Base-by-base conservation (phyloP, 2,888 invertebrate species). In the Trissolcus brochymenae region DNA sequence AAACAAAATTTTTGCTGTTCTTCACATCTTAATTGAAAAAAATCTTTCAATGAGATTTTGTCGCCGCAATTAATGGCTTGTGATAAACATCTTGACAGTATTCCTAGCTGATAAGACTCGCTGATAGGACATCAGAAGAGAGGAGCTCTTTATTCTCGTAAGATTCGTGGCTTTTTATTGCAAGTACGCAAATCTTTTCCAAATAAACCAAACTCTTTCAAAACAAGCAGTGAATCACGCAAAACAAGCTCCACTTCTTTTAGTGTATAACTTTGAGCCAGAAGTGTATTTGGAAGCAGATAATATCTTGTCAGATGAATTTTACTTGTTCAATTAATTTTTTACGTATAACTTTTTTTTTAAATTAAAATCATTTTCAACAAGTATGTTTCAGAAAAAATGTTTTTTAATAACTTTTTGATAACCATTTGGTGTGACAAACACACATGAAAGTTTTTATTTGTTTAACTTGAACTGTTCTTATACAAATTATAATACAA, bases 61-160 rank as follows among this genome's bases (percentile, higher is more conserved):
- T 75, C 74, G 59, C 57, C 4, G 59, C 64, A 75, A 75, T 75
- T 75, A 75, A 75, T 68, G 62, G 64, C 59, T 46, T 25, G 14
- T 49, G 75, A 75, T 75, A 68, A 57, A 35, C 59, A 75, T 75
- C 75, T 68, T 56, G 17, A 19, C 21, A 53, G 64, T 50, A 60
- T 68, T 41, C 61, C 75, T 64, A 64, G 68, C 57, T 75, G 75
- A 75, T 75, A 75, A 75, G 75, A 64, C 57, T 13, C 6, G 49
- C 49, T 29, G 75, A 75, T 68, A 75, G 50, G 14, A 50, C 49
- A 35, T 35, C 35, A 59, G 61, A 40, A 59, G 61, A 74, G 62
- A 68, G 49, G 50, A 59, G 14, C 53, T 68, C 54, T 68, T 75
- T 62, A 57, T 75, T 74, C 62, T 62, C 59, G 62, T 67, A 67